Evolutionary conservation across 2,888 invertebrate genomes (phyloP), one percentile per base, ranked within the genome.

Genomic region (Lottia gigantea): DNA sequence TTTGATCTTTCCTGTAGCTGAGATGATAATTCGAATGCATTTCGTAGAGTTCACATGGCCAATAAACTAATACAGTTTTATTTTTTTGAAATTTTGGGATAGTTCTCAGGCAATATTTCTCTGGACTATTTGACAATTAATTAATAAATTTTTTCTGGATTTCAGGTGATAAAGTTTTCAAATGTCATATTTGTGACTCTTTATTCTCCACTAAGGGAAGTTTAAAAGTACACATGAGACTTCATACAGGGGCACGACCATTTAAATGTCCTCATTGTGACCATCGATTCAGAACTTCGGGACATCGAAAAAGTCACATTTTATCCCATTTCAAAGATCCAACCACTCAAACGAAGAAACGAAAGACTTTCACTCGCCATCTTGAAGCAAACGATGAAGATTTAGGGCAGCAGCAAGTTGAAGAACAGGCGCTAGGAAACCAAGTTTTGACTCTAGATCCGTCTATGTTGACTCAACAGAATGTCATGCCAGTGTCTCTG

Each of bases 181-280:
- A 82, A 67, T 89, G 89, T 74, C 88, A 89, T 71, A 82, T 88
- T 0, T 89, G 89, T 76, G 74, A 76, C 55, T 86, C 87, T n/a
- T 73, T 83, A 73, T 89, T 89, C 76, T 85, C 89, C 31, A 89
- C 88, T 4, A 89, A 89, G 74, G 89, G 89, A 66, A 86, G 85
- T 70, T 79, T 88, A 26, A 88, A 89, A 71, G 88, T 88, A 16
- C 89, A 89, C 78, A 87, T 89, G 87, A 75, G 89, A n/a, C 80
- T 89, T 6, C 89, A 89, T 76, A 88, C 88, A 15, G 87, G 94
- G 4, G 91, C 92, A 46, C 95, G 95, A 86, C 95, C 96, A 0
- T 96, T 94, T 89, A 91, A 91, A 68, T 97, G 97, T 88, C 94
- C 94, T 0, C 92, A 95, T 86, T 97, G 97, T 84, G 89, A 90